phyloP scores from a whole-genome alignment of 2,113 vertebrate genomes.

The Canis aureus region DNA sequence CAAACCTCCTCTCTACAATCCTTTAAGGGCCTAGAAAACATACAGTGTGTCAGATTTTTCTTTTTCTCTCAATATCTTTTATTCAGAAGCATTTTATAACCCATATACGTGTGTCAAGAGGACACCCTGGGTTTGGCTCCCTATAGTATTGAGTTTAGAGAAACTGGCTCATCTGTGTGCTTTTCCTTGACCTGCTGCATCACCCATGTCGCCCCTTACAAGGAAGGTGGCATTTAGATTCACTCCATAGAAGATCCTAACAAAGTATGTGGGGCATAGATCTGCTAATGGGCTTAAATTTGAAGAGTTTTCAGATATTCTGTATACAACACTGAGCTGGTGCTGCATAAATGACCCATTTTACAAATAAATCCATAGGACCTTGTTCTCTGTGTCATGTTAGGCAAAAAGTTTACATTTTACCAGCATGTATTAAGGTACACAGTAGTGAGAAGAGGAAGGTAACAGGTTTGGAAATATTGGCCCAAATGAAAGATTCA shows the following conservation, averaged over 20 bases:
- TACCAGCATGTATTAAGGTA: neutral
- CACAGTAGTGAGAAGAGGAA: neutral
- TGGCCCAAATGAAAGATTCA: neutral
- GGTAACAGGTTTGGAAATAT: neutral
- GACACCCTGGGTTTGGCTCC: neutral
- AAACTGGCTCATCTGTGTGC: neutral
- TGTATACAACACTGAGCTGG: constrained; percentile 11
- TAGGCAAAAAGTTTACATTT: neutral
- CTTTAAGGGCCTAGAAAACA: neutral
- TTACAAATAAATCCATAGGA: neutral
- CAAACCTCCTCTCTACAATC: neutral
- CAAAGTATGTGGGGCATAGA: neutral
- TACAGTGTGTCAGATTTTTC: neutral
- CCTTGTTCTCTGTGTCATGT: neutral
- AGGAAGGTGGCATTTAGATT: constrained; percentile 10
- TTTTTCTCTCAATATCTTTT: neutral
- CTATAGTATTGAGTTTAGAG: neutral
- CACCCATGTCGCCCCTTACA: neutral
- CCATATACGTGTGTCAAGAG: neutral
- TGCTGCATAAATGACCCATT: neutral
- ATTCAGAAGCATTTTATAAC: constrained; percentile 23
- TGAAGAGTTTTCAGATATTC: constrained; percentile 32
- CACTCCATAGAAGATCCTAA: constrained; percentile 28
- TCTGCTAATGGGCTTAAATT: constrained; percentile 32
- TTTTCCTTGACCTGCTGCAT: neutral